Evolutionary conservation across 2,113 vertebrate species (phyloP), one percentile per base, ranked within the genome.

Genomic region (Perca fluviatilis): DNA sequence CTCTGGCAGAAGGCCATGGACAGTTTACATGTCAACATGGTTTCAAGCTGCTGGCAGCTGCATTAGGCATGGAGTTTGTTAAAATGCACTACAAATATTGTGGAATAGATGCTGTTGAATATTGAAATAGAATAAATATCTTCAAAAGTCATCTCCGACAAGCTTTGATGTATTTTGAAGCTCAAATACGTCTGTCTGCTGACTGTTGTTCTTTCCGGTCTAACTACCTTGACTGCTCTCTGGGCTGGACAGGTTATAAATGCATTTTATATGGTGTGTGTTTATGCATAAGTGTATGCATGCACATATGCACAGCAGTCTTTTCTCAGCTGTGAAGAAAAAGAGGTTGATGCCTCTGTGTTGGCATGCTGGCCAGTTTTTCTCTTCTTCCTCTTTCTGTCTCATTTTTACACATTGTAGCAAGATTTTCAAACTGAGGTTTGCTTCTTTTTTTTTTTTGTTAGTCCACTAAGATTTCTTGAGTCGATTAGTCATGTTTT

Each of bases 181-280:
- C 74, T 19, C 47, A 53, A 74, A 63, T 30, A 13, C 61, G n/a
- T 27, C 25, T 27, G 12, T 27, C 62, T 61, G 13, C 46, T 74
- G 14, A 73, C 62, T 56, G 8, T 65, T 25, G 23, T 58, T 73
- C 18, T 69, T 56, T 77, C 70, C 19, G 40, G 76, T 76, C 4
- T 62, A 51, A 68, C 85, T 81, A 75, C 76, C 61, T 54, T 57
- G 43, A 79, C 53, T 53, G 49, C 27, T 68, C 46, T 63, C 62
- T 64, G 75, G 54, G 25, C 40, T 23, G 14, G 5, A 10, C 49
- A 74, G 25, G 66, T 81, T 91, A 61, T 66, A n/a, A 57, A 78
- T 72, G 47, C 53, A 51, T n/a, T 58, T 47, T 23, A 25, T 16
- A 8, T 60, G 25, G 2, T 57, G 36, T 46, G 6, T 68, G n/a